phyloP scores from a whole-genome alignment of 2,888 invertebrate species.

The Tipula lateralis region DNA sequence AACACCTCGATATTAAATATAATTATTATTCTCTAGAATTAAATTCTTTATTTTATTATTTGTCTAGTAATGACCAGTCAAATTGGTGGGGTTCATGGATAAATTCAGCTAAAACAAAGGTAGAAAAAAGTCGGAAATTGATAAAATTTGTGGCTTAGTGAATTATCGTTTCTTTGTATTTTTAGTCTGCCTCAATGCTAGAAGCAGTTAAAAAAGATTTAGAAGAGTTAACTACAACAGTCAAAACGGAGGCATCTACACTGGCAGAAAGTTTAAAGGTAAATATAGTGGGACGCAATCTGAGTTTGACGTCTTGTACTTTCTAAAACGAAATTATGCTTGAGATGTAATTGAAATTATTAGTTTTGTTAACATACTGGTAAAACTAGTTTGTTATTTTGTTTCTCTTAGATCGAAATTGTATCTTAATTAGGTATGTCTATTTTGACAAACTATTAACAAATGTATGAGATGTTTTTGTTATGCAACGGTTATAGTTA shows the following conservation, averaged over 20 bases:
- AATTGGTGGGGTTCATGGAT: slow-evolving; percentile 60
- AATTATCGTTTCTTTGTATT: slow-evolving; percentile 36
- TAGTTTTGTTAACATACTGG: not conserved
- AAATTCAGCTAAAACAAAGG: slow-evolving; percentile 56
- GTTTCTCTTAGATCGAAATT: not conserved
- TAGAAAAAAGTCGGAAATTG: slow-evolving; percentile 37
- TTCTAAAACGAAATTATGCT: not conserved
- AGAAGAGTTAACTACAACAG: slow-evolving; percentile 67
- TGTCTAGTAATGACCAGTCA: slow-evolving; percentile 7
- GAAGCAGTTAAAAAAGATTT: slow-evolving; percentile 73
- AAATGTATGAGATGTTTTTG: not conserved
- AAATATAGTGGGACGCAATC: slow-evolving; percentile 34
- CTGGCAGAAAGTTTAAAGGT: slow-evolving; percentile 66
- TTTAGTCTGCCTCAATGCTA: slow-evolving; percentile 66
- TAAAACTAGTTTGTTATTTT: not conserved
- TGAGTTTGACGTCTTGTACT: not conserved
- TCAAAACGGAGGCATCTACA: slow-evolving; percentile 64
- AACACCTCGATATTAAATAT: not conserved
- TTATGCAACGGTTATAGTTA: too few relatives aligned
- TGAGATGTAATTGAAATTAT: slow-evolving; percentile 28
- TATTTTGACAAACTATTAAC: not conserved
- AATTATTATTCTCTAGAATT: not conserved
- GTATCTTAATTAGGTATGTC: too few relatives aligned
- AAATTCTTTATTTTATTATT: not conserved
- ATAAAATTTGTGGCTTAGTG: slow-evolving; percentile 14